phyloP scores from a whole-genome alignment of 2,113 vertebrate genomes.

The Neolamprologus caudopunctatus region DNA sequence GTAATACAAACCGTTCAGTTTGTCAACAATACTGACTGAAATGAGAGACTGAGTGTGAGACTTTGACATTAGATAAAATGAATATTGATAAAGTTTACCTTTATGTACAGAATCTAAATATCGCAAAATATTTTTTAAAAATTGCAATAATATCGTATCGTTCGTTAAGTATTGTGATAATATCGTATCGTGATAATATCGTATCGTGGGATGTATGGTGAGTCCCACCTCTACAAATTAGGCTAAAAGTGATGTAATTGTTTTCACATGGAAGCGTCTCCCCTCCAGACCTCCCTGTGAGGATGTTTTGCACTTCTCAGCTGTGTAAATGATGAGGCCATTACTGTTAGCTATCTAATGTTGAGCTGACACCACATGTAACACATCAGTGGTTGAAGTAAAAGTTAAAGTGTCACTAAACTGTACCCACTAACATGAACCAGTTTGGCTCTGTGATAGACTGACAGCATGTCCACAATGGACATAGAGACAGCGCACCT shows the following conservation, averaged over 20 bases:
- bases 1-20: too few relatives aligned
- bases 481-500: neutral
- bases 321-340: constrained; percentile 19
- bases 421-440: neutral
- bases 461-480: neutral
- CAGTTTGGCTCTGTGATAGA: neutral
- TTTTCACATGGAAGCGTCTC: constrained; percentile 24
- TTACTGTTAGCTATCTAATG: neutral
- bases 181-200: too few relatives aligned
- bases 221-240: neutral
- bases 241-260: constrained; percentile 12
- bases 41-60: too few relatives aligned
- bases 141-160: too few relatives aligned
- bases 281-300: neutral
- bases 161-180: accelerated
- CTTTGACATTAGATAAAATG: too few relatives aligned
- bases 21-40: too few relatives aligned
- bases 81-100: too few relatives aligned
- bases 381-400: neutral
- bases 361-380: neutral
- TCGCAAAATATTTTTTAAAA: too few relatives aligned
- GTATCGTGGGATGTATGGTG: too few relatives aligned
- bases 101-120: too few relatives aligned
- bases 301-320: constrained; percentile 22
- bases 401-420: neutral